Evolutionary conservation across 2,797 vertebrate genomes (phyloP), one percentile per base, ranked within the genome.

Genomic region (Rhinoraja longicauda): DNA sequence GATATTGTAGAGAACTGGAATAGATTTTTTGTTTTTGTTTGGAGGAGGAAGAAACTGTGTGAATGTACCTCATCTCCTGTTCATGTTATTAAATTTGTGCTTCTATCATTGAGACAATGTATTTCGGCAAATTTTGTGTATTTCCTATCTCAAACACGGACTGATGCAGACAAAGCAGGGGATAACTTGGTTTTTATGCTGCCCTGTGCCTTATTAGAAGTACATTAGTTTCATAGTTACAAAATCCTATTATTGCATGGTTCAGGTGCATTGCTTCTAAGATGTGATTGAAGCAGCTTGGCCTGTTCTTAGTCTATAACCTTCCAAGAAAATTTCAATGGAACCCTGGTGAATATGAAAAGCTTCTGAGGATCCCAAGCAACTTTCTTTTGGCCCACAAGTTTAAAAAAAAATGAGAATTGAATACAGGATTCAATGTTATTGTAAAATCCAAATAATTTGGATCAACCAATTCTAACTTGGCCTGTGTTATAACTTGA

Each of bases 1-100:
- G 67, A 72, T 73, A 24, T 91, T 72, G 29, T 91, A 24, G 70
- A 73, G 73, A n/a, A 53, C 90, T 88, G 39, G 90, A 91, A 91
- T 91, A 73, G 64, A 91, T 10, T 4, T 53, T 17, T 12, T n/a
- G n/a, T 21, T 73, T 73, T 73, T 73, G 67, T 91, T 36, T 2
- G 1, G 15, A 26, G 8, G 64, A 10, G 59, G 64, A 67, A 67
- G 64, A 26, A 72, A 90, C n/a, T 81, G 32, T 39, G 39, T 70
- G 24, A 91, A 91, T 91, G 67, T 91, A 53, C 39, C 17, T 24
- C 24, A 36, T 39, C n/a, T 32, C 88, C 36, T 90, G 88, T 21
- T 91, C 67, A 45, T 73, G n/a, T 90, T 26, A 4, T 72, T 39
- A 36, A 70, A 53, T 73, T 62, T 19, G 70, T 91, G 90, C 39